Evolutionary conservation across 2,888 invertebrate genomes (phyloP), one percentile per base, ranked within the genome.

Genomic region (Sepioteuthis lessoniana): DNA sequence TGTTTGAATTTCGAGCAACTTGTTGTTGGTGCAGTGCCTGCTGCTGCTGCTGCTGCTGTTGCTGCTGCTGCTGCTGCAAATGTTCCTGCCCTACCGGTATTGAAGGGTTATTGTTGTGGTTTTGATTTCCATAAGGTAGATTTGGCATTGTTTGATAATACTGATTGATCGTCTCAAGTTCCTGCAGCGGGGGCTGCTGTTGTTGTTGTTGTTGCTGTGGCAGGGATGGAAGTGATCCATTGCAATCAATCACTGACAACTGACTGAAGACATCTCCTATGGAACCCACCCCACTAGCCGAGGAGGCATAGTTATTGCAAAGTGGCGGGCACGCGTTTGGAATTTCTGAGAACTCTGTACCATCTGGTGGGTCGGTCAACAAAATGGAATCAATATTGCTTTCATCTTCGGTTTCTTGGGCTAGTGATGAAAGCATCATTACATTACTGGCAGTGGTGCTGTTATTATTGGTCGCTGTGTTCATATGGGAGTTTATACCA

Each of bases 61-160:
- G 91, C 31, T 42, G 42, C 28, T 91, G 91, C 42, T 91, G 91
- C 28, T 91, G 91, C 0, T 46, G 47, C 31, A n/a, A 13, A 5
- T 92, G 91, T 5, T 92, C 46, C 16, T 92, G 92, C 8, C 76
- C 76, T 4, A 46, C 91, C 46, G 91, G 31, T 91, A 46, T 46
- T 13, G 91, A 38, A 28, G 42, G 16, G 38, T 25, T 46, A 47
- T 16, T 42, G 31, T 31, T 92, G 16, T n/a, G 19, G 92, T 92
- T 42, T n/a, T 28, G 19, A 35, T 47, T 92, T 28, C n/a, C 92
- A 35, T 31, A 92, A n/a, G n/a, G 13, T 5, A 76, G 13, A n/a
- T 35, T 76, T 10, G 76, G 92, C 92, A 92, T 92, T 21, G 92
- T 28, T 35, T 47, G 92, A 47, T 92, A 92, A 92, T 92, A 92